Percentiles rank a stretch among this genome's conserved stretches.
These are phyloP conservation scores for Melieria crassipennis DNA, from an alignment of 2,888 invertebrate species.

Conservation along the genomic window DNA sequence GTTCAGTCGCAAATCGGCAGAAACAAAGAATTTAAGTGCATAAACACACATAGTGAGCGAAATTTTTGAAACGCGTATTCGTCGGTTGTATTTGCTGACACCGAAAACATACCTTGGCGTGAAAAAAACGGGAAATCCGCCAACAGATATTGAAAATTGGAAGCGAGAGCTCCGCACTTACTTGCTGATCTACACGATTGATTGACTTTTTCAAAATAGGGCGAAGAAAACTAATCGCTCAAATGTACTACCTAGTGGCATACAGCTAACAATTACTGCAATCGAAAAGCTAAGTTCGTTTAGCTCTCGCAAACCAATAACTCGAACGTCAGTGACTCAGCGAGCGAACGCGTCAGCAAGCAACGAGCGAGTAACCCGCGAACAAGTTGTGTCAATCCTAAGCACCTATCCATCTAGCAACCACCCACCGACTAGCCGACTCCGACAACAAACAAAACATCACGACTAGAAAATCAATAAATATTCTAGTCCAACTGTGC, in stretches of 20 bases:
- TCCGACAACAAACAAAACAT: constrained; percentile 27
- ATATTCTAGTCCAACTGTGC: constrained; percentile 47
- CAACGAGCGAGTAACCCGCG: background rate
- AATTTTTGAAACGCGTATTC: too few relatives aligned
- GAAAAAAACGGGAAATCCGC: too few relatives aligned
- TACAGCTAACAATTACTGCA: constrained; percentile 58
- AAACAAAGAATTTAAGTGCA: background rate
- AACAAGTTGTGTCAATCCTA: background rate
- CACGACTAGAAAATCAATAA: constrained; percentile 43
- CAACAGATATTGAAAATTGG: too few relatives aligned
- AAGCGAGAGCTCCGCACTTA: too few relatives aligned
- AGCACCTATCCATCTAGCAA: constrained; percentile 7
- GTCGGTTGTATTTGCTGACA: too few relatives aligned
- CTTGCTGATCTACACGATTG: background rate
- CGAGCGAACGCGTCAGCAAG: too few relatives aligned
- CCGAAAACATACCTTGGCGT: too few relatives aligned
- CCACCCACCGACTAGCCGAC: constrained; percentile 33
- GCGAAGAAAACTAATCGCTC: constrained; percentile 52
- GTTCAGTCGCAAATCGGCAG: background rate
- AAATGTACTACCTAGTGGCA: constrained; percentile 61
- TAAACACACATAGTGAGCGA: too few relatives aligned
- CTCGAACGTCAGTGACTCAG: too few relatives aligned
- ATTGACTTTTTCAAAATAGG: constrained; percentile 48
- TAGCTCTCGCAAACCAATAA: constrained; percentile 29
- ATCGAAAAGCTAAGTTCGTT: constrained; percentile 43